Evolutionary conservation across 2,797 vertebrate species (phyloP).

Genomic region (Danio albolineatus): DNA sequence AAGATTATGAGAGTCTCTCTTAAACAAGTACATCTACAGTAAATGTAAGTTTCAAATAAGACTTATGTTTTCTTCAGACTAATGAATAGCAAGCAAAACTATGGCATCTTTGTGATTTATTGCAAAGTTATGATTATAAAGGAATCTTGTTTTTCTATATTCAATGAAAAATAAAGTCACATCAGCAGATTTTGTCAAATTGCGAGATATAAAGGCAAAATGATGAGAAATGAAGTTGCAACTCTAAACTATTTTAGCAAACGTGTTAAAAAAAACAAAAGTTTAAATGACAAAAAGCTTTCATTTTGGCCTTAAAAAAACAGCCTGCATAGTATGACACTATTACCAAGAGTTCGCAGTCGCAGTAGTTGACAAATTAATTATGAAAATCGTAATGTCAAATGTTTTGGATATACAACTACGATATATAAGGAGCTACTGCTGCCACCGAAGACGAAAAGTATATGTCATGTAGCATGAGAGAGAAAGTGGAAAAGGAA

Average conservation of each 20-base stretch:
- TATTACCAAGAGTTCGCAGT: not conserved
- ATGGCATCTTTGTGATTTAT: not conserved
- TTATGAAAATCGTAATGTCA: conserved; percentile 17
- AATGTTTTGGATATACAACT: conserved; percentile 28
- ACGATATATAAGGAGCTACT: conserved; percentile 36
- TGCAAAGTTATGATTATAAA: conserved; percentile 23
- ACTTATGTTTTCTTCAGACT: conserved; percentile 7
- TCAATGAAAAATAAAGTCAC: no score
- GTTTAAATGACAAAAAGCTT: no score
- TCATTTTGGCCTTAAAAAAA: no score
- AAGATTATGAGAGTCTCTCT: not conserved
- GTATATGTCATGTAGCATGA: conserved; percentile 12
- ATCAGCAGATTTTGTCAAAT: no score
- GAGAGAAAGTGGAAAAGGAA: conserved; percentile 34
- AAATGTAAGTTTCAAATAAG: conserved; percentile 10
- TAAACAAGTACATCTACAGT: conserved; percentile 30
- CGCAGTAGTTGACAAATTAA: conserved; percentile 18
- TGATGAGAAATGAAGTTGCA: no score
- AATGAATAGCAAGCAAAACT: not conserved
- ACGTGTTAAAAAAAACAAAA: no score
- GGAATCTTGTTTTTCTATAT: no score
- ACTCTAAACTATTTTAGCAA: no score
- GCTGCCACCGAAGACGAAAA: conserved; percentile 34
- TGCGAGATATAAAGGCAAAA: no score
- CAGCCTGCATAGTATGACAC: no score